Evolutionary conservation across 2,797 vertebrate genomes (phyloP).

Genomic region (Dryobates pubescens): DNA sequence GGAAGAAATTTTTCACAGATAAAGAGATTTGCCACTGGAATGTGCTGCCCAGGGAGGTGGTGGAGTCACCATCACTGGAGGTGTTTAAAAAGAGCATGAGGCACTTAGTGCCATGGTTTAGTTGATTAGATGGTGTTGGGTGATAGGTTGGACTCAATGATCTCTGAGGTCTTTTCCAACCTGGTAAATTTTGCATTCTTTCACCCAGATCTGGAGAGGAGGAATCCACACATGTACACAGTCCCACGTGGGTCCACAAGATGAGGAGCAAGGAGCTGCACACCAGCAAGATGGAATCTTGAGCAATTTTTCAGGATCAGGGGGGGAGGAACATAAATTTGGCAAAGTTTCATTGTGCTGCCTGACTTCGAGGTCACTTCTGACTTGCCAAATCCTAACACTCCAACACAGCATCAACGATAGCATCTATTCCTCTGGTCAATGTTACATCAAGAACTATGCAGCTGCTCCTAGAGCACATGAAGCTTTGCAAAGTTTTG

Average conservation of each 20-base stretch:
- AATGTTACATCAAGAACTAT: background rate
- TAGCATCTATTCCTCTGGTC: background rate
- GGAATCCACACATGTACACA: fast-evolving
- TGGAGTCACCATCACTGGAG: too few relatives aligned
- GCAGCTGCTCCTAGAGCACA: background rate
- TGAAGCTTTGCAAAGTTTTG: background rate
- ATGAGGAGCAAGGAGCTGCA: background rate
- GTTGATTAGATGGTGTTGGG: too few relatives aligned
- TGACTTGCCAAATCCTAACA: background rate
- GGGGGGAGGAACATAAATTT: fast-evolving
- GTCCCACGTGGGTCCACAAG: background rate
- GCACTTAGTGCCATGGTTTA: too few relatives aligned
- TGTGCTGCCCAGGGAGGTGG: too few relatives aligned
- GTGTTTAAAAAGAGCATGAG: too few relatives aligned
- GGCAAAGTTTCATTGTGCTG: background rate
- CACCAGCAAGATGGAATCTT: fast-evolving
- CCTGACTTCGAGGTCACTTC: background rate
- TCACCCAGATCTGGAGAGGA: background rate
- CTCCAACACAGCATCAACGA: background rate
- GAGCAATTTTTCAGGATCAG: background rate
- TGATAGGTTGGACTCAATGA: too few relatives aligned
- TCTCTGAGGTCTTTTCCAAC: too few relatives aligned
- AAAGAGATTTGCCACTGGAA: too few relatives aligned
- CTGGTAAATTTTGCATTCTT: background rate
- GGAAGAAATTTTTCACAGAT: too few relatives aligned